phyloP scores from a whole-genome alignment of 2,797 vertebrate genomes.

The Mormyrus proboscirostris region DNA sequence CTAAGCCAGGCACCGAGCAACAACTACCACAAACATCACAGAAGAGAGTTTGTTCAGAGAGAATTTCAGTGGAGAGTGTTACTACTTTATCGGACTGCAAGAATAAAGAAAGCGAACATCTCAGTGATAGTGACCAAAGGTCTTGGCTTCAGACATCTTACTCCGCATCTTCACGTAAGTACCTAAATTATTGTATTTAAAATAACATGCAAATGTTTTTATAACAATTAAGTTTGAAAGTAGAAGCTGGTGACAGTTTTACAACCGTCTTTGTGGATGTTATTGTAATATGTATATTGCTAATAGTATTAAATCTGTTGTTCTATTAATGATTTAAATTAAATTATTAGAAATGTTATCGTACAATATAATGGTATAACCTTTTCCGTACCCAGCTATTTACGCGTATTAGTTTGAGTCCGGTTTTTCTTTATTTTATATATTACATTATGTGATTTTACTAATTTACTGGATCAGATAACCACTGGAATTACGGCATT shows the following conservation, averaged over 20 bases:
- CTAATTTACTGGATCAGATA: not conserved
- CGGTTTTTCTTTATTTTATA: not conserved
- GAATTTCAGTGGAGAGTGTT: slow-evolving; percentile 34
- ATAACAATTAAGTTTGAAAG: not conserved
- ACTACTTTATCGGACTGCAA: slow-evolving; percentile 41
- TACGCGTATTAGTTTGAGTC: not conserved
- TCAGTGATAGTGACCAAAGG: slow-evolving; percentile 50
- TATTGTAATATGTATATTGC: not conserved
- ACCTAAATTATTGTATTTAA: not conserved
- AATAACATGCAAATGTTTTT: not conserved
- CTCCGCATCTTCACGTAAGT: slow-evolving; percentile 69
- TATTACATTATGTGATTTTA: not conserved
- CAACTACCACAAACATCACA: slow-evolving; percentile 50
- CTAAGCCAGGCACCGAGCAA: slow-evolving; percentile 39
- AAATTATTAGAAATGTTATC: not conserved
- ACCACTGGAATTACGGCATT: not conserved
- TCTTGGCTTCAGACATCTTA: slow-evolving; percentile 58
- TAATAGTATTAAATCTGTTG: not conserved
- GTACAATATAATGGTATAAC: not conserved
- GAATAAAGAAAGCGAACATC: slow-evolving; percentile 52
- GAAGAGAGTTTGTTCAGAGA: slow-evolving; percentile 44
- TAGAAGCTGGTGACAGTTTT: not conserved
- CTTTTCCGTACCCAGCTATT: not conserved
- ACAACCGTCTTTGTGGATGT: not conserved
- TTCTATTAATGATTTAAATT: not conserved